Base-by-base conservation (phyloP, 2,113 vertebrate genomes). In the Pelvicachromis taeniatus region DNA sequence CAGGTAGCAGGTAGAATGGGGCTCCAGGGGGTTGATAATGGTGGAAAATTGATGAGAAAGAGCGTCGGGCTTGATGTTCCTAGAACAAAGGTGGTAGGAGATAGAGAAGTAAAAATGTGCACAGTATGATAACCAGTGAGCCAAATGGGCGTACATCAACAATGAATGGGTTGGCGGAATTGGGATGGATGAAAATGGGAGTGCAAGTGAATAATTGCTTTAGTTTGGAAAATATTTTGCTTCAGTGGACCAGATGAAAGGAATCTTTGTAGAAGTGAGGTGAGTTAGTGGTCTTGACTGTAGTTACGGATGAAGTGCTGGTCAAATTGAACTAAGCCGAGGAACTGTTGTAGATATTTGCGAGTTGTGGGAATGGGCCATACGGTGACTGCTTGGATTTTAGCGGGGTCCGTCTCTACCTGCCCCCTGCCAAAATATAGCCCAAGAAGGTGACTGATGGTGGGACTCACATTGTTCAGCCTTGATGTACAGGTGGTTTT, bases 361-460 rank as follows among this genome's bases (percentile, higher is more conserved):
- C 5, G 0, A 59, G 56, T 59, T 0, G 56, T 59, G 56, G 16
- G 56, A 59, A 0, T 0, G 9, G 29, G 9, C 16, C 1, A 26
- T 26, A 26, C 26, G 1, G 56, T 59, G 56, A 59, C 33, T 19
- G 9, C 29, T 33, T 17, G 9, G 56, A 59, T 59, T 5, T 33
- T 19, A 11, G 56, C 0, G 9, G 56, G 1, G 29, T 33, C 29
- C 1, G 33, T 33, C 29, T 59, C 33, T 0, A 59, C 0, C 58
- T 59, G 8, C 29, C 9, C 1, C 58, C 29, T 61, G 29, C 16
- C 58, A 19, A 61, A 61, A 61, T 61, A 33, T 61, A 33, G 58
- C 16, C 58, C 16, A 61, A 10, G 58, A 61, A 61, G 29, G 58
- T 61, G 58, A 61, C 5, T 33, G 29, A 61, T 0, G 3, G 58